Percentiles rank a stretch among this genome's conserved stretches.
Conservation (phyloP, 2,113 vertebrate genomes). For the Oncorhynchus nerka region DNA sequence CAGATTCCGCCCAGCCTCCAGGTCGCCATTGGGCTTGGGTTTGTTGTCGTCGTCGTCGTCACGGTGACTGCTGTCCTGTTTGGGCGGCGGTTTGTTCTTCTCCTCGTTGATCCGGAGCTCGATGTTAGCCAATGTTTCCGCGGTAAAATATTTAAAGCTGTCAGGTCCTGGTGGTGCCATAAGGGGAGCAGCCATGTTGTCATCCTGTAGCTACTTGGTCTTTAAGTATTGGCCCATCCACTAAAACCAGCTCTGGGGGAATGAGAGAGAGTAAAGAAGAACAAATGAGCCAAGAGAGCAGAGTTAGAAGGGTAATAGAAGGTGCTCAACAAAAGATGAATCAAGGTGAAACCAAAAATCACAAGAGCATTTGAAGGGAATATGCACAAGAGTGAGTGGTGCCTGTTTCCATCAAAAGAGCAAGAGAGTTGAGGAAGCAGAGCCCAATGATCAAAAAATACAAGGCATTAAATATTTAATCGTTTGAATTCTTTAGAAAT, state of each 20-base stretch:
- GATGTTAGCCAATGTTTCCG: constrained; percentile 91
- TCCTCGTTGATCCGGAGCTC: constrained; percentile 91
- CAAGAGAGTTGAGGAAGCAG: too few species aligned
- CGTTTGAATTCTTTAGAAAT: too few species aligned
- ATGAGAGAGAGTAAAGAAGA: too few species aligned
- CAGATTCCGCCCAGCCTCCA: constrained; percentile 94
- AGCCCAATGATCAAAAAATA: too few species aligned
- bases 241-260: constrained; percentile 79
- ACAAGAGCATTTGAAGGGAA: too few species aligned
- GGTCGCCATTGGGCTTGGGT: constrained; percentile 91
- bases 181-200: constrained; percentile 95
- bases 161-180: constrained; percentile 98
- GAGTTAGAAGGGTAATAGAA: too few species aligned
- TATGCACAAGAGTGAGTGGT: too few species aligned
- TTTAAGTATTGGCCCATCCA: constrained; percentile 80
- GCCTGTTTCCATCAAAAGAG: too few species aligned
- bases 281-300: too few species aligned
- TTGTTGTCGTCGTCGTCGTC: constrained; percentile 93
- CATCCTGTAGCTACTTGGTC: constrained; percentile 95
- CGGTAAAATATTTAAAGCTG: constrained; percentile 95
- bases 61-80: constrained; percentile 95
- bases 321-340: too few species aligned
- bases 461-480: too few species aligned
- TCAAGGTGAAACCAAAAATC: too few species aligned
- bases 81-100: constrained; percentile 92